Conservation (phyloP, 1,140 invertebrate genomes). For the Aphis gossypii region DNA sequence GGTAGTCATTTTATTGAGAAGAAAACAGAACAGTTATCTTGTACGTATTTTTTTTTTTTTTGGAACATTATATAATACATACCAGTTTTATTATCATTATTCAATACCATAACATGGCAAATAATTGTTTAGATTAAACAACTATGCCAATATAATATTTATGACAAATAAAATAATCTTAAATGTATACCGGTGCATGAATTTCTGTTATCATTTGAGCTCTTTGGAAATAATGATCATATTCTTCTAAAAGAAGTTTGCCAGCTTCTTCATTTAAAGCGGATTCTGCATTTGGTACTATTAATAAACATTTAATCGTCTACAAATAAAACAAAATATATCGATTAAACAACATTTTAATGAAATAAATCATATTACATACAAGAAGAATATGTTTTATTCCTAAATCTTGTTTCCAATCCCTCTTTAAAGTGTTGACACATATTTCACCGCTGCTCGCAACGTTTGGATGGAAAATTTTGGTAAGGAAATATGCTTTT, state of each 20-base stretch:
- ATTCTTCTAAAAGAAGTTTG: slow-evolving; percentile 87
- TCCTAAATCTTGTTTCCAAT: slow-evolving; percentile 96
- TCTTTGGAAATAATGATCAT: slow-evolving; percentile 88
- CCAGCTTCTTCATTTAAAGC: slow-evolving; percentile 94
- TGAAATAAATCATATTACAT: slow-evolving; percentile 62
- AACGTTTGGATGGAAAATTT: slow-evolving; percentile 98
- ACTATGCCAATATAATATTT: too few relatives aligned
- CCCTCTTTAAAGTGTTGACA: slow-evolving; percentile 96
- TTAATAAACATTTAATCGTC: slow-evolving; percentile 91
- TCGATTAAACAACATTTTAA: neutral
- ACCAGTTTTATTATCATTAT: too few relatives aligned
- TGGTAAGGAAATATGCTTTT: slow-evolving; percentile 94
- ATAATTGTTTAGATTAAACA: too few relatives aligned
- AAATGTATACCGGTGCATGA: slow-evolving; percentile 75
- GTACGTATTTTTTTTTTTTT: too few relatives aligned
- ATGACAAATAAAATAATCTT: neutral
- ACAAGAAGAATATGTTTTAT: slow-evolving; percentile 94
- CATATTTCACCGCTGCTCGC: slow-evolving; percentile 92
- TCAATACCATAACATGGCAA: too few relatives aligned
- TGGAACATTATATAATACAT: too few relatives aligned
- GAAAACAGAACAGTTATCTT: too few relatives aligned
- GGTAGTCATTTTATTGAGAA: too few relatives aligned
- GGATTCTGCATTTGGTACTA: slow-evolving; percentile 93
- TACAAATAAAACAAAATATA: slow-evolving; percentile 64
- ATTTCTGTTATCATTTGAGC: slow-evolving; percentile 95